Conservation (phyloP, 2,797 vertebrate species). For the Buphagus erythrorhynchus region DNA sequence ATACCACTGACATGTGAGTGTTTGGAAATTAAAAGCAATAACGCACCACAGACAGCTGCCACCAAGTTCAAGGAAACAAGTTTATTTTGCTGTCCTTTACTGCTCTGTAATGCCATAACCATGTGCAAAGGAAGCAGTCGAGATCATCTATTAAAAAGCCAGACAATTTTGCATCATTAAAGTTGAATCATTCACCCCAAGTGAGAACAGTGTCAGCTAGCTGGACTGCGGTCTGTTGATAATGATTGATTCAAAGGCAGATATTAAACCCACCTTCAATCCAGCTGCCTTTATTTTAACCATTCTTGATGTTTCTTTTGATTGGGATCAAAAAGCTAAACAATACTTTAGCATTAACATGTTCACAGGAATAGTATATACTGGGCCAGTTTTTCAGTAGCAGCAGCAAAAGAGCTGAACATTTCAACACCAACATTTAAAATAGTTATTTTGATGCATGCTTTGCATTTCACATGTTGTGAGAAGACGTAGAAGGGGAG, state of each 20-base stretch:
- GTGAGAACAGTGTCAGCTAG: background rate
- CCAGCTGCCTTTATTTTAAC: background rate
- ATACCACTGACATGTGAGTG: background rate
- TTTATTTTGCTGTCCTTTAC: background rate
- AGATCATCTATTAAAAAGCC: background rate
- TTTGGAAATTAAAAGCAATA: background rate
- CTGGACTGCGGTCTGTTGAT: background rate
- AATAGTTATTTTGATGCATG: background rate
- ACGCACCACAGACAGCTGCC: rapidly evolving
- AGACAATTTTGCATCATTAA: background rate
- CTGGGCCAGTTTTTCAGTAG: background rate
- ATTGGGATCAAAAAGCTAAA: background rate
- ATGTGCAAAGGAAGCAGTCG: background rate
- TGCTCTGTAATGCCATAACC: background rate
- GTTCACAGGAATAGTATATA: background rate
- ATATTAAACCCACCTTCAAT: background rate
- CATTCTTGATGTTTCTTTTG: background rate
- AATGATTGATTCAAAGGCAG: background rate
- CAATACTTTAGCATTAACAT: background rate
- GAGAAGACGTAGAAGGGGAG: background rate
- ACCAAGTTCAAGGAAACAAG: background rate
- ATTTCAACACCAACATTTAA: background rate
- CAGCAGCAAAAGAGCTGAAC: background rate
- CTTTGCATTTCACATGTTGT: background rate
- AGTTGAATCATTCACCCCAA: background rate